Evolutionary conservation across 2,797 vertebrate species (phyloP).

Genomic region (Brotula barbata): DNA sequence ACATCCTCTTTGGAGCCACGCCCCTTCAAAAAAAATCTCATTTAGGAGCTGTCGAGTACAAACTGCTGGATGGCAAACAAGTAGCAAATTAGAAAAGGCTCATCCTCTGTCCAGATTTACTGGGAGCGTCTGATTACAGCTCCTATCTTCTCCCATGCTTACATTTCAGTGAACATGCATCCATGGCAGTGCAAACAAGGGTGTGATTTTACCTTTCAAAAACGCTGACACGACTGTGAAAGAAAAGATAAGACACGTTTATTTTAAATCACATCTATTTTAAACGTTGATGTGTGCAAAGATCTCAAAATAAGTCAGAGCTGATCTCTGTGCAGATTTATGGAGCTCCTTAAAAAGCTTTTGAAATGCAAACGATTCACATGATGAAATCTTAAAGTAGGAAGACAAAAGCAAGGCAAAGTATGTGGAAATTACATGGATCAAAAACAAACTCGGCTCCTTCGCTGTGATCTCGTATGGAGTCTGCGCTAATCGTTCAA

Average conservation of each 20-base stretch:
- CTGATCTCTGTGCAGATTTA: slow-evolving; percentile 8
- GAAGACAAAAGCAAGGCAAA: slow-evolving; percentile 20
- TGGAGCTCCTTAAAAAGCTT: slow-evolving; percentile 14
- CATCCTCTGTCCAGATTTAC: too few relatives aligned
- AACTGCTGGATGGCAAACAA: too few relatives aligned
- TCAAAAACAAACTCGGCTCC: slow-evolving; percentile 6
- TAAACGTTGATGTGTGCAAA: slow-evolving; percentile 18
- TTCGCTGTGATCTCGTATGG: slow-evolving; percentile 7
- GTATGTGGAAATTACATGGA: slow-evolving; percentile 22
- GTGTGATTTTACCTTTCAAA: slow-evolving; percentile 67
- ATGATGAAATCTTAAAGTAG: slow-evolving; percentile 40
- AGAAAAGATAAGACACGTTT: slow-evolving; percentile 26
- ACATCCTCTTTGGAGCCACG: too few relatives aligned
- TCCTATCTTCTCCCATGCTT: background rate
- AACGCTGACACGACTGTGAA: slow-evolving; percentile 68
- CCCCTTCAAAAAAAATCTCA: too few relatives aligned
- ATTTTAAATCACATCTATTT: slow-evolving; percentile 21
- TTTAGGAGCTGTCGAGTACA: too few relatives aligned
- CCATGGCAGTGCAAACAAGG: background rate
- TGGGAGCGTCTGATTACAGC: too few relatives aligned
- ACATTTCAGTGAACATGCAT: background rate
- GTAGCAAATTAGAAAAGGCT: too few relatives aligned
- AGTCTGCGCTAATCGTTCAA: slow-evolving; percentile 28
- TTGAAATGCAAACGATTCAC: slow-evolving; percentile 61
- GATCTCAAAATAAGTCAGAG: slow-evolving; percentile 20